Evolutionary conservation across 2,888 invertebrate species (phyloP).

Genomic region (Seira sanloemensis): DNA sequence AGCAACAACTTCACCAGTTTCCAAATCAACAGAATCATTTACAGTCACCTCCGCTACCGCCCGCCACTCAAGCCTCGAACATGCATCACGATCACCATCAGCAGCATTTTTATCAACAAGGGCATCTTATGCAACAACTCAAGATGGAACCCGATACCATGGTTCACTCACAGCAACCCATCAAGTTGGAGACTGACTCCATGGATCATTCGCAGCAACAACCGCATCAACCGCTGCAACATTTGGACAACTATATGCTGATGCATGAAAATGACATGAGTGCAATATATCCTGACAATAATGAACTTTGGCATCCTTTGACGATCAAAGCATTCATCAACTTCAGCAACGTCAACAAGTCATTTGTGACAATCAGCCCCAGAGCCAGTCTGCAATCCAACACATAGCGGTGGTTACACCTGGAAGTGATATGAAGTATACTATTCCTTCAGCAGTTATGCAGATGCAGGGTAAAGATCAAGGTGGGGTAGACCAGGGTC

Average conservation of each 20-base stretch:
- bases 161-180: conserved; percentile 42
- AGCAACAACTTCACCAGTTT: conserved; percentile 35
- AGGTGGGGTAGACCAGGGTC: conserved; percentile 43
- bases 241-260: conserved; percentile 55
- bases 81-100: conserved; percentile 58
- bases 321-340: conserved; percentile 48
- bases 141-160: conserved; percentile 55
- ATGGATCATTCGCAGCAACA: conserved; percentile 52
- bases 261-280: conserved; percentile 53
- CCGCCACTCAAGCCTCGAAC: conserved; percentile 6
- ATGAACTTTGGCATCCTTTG: conserved; percentile 57
- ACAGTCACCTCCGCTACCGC: conserved; percentile 45
- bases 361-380: conserved; percentile 57
- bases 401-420: conserved; percentile 61
- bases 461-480: conserved; percentile 64
- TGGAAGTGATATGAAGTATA: conserved; percentile 66
- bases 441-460: conserved; percentile 59
- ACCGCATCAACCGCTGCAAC: conserved; percentile 26
- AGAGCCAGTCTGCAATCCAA: conserved; percentile 45
- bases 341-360: conserved; percentile 52
- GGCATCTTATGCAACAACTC: conserved; percentile 39
- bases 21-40: conserved; percentile 38
- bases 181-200: conserved; percentile 54
- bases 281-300: conserved; percentile 55
- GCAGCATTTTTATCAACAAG: conserved; percentile 53